These are phyloP conservation scores for Hymenochirus boettgeri DNA, from an alignment of 2,113 vertebrate genomes.

Conservation along the genomic window DNA sequence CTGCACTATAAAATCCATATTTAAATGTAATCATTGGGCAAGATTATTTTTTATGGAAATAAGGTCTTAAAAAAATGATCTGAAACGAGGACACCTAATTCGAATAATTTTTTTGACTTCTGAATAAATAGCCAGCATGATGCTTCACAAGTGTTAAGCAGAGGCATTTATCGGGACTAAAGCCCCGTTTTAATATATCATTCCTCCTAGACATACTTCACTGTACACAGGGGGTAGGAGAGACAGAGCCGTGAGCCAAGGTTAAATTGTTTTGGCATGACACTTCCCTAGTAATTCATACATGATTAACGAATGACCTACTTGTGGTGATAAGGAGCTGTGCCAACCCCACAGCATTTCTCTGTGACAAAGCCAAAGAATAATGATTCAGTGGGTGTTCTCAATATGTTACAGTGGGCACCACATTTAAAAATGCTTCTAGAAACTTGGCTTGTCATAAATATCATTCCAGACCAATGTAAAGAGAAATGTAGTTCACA, in stretches of 20 bases:
- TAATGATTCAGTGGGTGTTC: conserved; percentile 27
- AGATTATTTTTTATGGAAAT: no score
- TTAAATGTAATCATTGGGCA: no score
- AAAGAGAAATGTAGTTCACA: background rate
- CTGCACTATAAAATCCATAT: no score
- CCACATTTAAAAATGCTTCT: conserved; percentile 8
- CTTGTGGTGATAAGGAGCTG: conserved; percentile 28
- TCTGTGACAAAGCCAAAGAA: conserved; percentile 23
- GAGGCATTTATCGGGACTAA: background rate
- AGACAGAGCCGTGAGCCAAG: conserved; percentile 4
- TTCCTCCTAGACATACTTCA: background rate
- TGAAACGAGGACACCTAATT: no score
- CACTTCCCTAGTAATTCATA: conserved; percentile 27
- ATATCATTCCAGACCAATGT: background rate
- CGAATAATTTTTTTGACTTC: background rate
- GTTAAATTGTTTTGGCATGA: conserved; percentile 31
- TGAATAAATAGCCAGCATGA: background rate
- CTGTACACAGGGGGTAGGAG: background rate
- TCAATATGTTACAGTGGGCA: conserved; percentile 31
- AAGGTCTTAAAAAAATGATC: no score
- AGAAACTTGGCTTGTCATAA: background rate
- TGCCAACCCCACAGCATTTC: conserved; percentile 29
- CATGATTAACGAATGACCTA: conserved; percentile 38
- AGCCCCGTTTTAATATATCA: background rate
- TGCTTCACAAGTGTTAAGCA: background rate